Evolutionary conservation across 2,888 invertebrate genomes (phyloP).

Genomic region (Timandra comae): DNA sequence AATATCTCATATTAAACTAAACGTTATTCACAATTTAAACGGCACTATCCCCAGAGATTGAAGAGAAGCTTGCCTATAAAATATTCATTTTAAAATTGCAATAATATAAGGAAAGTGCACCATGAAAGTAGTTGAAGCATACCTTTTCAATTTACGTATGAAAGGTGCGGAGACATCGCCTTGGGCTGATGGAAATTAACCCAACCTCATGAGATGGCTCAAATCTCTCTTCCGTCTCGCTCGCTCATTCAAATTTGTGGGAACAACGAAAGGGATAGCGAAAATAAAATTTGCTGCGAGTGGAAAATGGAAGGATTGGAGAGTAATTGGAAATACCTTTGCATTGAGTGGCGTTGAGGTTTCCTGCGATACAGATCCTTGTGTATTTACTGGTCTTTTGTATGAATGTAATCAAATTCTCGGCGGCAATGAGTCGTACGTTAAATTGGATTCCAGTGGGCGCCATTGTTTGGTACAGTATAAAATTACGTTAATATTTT

Average conservation of each 20-base stretch:
- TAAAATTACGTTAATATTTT: conserved; percentile 4
- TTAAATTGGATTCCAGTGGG: conserved; percentile 61
- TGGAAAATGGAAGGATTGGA: conserved; percentile 71
- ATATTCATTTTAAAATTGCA: conserved; percentile 19
- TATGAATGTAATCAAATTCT: conserved; percentile 64
- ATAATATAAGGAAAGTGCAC: conserved; percentile 17
- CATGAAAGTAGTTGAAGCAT: conserved; percentile 43
- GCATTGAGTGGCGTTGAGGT: conserved; percentile 67
- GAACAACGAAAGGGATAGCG: conserved; percentile 42
- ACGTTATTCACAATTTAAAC: no score
- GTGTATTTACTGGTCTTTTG: conserved; percentile 61
- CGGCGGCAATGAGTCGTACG: conserved; percentile 32
- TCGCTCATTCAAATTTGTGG: conserved; percentile 31
- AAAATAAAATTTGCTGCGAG: conserved; percentile 59
- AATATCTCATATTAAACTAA: no score
- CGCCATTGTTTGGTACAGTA: conserved; percentile 12
- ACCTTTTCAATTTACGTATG: conserved; percentile 65
- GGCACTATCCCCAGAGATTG: not conserved
- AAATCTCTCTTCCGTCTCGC: conserved; percentile 39
- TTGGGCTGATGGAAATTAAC: conserved; percentile 68
- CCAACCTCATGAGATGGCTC: conserved; percentile 53
- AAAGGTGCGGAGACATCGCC: conserved; percentile 58
- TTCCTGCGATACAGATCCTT: conserved; percentile 51
- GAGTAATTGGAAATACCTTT: conserved; percentile 76
- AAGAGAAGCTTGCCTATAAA: not conserved